Base-by-base conservation (phyloP, 2,888 invertebrate species). In the Chrysolina americana region DNA sequence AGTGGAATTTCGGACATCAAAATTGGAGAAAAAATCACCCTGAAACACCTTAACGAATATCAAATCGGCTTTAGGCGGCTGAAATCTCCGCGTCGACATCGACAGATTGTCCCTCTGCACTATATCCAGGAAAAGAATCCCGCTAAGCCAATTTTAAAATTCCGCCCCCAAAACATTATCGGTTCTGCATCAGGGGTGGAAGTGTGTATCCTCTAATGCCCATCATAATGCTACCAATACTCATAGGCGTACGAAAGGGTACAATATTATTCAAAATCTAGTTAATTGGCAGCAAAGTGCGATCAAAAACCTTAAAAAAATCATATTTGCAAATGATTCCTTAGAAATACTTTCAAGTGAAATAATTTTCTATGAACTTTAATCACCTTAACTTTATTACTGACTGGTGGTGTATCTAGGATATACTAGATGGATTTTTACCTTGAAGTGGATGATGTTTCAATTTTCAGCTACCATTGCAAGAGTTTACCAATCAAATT, bases 141-240 rank as follows among this genome's bases (percentile, higher is more conserved):
- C 78, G 75, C 77, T 80, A 80, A 83, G 80, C 82, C 78, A 80
- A 80, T 82, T 83, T 84, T 82, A 83, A 84, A 84, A 85, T 84
- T 83, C 85, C 85, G 83, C 85, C 84, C 84, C 82, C 81, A 63
- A 70, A 74, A 78, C 75, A 78, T 75, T 74, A 78, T 76, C 75
- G 75, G 72, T 62, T 70, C 74, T 72, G 70, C 77, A 72, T 70
- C 76, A 64, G 69, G 78, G 78, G 78, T 74, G 74, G 70, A 73
- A 75, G 78, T 75, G 77, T 74, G 71, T 76, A 77, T 78, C 76
- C 78, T 74, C 71, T 78, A 78, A 78, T 76, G 78, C 78, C 71
- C 74, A 68, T 76, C 78, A 71, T 75, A 74, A 75, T 75, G 71
- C 70, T 65, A 50, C 65, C 28, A 15, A 17, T n/a, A 19, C 23